These are phyloP conservation scores for Varanus salvator DNA, from an alignment of 2,113 vertebrate genomes.

Conservation along the genomic window DNA sequence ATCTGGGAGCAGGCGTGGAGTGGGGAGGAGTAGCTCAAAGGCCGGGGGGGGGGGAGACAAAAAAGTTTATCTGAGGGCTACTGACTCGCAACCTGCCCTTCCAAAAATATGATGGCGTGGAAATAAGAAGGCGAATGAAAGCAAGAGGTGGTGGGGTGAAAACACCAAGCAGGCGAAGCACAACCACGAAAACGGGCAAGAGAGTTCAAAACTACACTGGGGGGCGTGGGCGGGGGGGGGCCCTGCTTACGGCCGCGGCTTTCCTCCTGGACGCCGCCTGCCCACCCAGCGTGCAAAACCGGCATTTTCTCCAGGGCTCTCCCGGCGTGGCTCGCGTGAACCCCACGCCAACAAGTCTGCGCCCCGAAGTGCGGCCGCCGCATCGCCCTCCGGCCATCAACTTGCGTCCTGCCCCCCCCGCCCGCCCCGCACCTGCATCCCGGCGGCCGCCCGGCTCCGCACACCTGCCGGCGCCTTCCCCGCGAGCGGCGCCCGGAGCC, in stretches of 20 bases:
- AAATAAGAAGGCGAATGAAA: background rate
- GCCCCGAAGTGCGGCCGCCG: conserved; percentile 41
- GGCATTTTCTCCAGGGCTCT: background rate
- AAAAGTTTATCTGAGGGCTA: background rate
- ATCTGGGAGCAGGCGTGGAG: background rate
- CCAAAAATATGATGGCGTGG: background rate
- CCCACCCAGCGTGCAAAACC: conserved; percentile 42
- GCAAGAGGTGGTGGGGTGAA: background rate
- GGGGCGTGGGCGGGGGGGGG: conserved; percentile 18
- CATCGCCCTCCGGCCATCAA: background rate
- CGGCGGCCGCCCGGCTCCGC: too few relatives aligned
- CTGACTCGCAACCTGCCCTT: too few relatives aligned
- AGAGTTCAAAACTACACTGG: background rate
- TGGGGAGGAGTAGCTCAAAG: background rate
- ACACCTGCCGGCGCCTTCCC: too few relatives aligned
- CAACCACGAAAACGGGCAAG: too few relatives aligned
- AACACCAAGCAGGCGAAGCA: background rate
- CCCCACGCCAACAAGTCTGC: conserved; percentile 45
- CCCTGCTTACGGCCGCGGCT: background rate
- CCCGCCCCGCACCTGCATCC: too few relatives aligned
- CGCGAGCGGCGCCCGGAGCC: too few relatives aligned
- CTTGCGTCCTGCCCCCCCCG: too few relatives aligned
- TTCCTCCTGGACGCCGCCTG: conserved; percentile 11
- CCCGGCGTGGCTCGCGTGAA: conserved; percentile 48
- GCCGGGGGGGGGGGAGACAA: background rate